Evolutionary conservation across 2,888 invertebrate genomes (phyloP), one percentile per base, ranked within the genome.

Genomic region (Barypeithes pellucidus): DNA sequence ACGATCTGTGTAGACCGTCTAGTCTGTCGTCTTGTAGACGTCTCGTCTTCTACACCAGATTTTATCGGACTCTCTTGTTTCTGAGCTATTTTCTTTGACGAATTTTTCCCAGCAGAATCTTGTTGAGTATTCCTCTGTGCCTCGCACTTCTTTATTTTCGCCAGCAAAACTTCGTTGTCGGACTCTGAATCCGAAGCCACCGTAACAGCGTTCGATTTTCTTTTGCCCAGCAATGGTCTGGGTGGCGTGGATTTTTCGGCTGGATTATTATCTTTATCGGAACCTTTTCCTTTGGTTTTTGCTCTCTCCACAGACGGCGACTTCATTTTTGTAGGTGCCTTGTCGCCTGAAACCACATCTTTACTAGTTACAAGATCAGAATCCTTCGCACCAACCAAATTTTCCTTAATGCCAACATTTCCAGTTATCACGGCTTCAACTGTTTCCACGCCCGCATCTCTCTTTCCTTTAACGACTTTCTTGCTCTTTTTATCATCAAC

Each of bases 1-100:
- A 67, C 67, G 52, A 72, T 70, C 54, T 79, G 78, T 12, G 73
- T 67, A 12, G 78, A 77, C 45, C 79, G 77, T 45, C 81, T 75
- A 2, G 80, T 81, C 65, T 77, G 77, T n/a, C 81, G 70, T 74
- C 72, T 78, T 0, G 73, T 62, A 11, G 69, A 52, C n/a, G 33
- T 36, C 16, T 77, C 76, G 20, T 75, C 63, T n/a, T 68, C 54
- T 1, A 5, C 29, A 4, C 24, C 0, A 3, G 22, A 7, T 47
- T 60, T 60, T 16, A 14, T 11, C 29, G 33, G 11, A 43, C 8
- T 16, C 8, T 50, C 50, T 36, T 47, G 18, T 60, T 60, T 47
- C 29, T 29, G 29, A 1, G 29, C 29, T 9, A 7, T 1, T n/a
- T 41, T 63, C n/a, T 41, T 29, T 7, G 43, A 2, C 4, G n/a